Conservation (phyloP, 2,888 invertebrate species). For the Parasteatoda lunata region DNA sequence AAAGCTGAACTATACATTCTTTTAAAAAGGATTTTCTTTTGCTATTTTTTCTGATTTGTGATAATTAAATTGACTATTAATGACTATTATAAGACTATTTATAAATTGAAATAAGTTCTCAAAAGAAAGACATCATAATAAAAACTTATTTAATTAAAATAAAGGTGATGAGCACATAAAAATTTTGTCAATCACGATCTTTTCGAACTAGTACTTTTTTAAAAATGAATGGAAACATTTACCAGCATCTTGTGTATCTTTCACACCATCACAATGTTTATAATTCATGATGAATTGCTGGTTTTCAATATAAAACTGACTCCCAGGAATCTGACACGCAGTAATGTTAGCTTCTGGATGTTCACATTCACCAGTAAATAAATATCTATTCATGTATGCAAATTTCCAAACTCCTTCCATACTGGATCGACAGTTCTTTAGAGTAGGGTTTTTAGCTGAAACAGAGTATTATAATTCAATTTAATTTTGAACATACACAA, state of each 20-base stretch:
- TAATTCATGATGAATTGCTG: conserved; percentile 97
- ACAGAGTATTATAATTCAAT: background rate
- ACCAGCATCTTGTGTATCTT: conserved; percentile 89
- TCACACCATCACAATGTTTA: conserved; percentile 90
- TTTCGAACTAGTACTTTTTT: background rate
- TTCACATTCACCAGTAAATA: conserved; percentile 91
- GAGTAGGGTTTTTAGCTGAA: conserved; percentile 86
- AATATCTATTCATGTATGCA: conserved; percentile 86
- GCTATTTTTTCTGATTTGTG: too few species aligned
- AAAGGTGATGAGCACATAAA: background rate
- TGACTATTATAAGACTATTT: too few species aligned
- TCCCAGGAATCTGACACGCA: conserved; percentile 96
- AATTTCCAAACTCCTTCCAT: conserved; percentile 98
- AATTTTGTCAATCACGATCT: background rate
- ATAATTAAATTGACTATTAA: too few species aligned
- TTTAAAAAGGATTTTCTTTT: too few species aligned
- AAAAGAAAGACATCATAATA: background rate
- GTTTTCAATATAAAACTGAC: conserved; percentile 95
- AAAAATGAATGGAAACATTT: conserved; percentile 65
- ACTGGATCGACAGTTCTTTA: conserved; percentile 92
- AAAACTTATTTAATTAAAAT: background rate
- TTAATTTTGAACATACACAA: too few species aligned
- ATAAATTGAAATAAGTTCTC: too few species aligned
- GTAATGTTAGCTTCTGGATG: conserved; percentile 89
- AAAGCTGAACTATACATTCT: too few species aligned